These are phyloP conservation scores for Colletes latitarsis DNA, from an alignment of 1,140 invertebrate species.

Conservation along the genomic window DNA sequence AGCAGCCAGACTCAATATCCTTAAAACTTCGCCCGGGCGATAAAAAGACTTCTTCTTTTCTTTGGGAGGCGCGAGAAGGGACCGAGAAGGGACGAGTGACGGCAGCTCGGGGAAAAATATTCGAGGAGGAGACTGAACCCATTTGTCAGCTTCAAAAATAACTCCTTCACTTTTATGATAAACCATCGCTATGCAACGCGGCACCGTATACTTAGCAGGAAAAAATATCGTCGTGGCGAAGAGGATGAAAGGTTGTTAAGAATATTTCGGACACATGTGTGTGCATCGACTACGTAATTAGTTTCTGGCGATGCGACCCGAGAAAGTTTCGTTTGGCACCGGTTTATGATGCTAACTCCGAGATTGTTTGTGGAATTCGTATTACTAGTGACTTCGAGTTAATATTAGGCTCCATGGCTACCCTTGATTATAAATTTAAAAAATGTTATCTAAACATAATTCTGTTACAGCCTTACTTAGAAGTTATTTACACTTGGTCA, in stretches of 20 bases:
- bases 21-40: slow-evolving; percentile 29
- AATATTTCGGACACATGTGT: slow-evolving; percentile 31
- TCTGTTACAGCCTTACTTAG: no score
- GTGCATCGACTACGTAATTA: slow-evolving; percentile 1
- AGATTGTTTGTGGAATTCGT: no score
- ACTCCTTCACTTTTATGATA: slow-evolving; percentile 53
- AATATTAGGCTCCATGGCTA: no score
- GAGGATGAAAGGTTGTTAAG: slow-evolving; percentile 8
- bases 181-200: slow-evolving; percentile 41
- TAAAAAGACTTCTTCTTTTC: slow-evolving; percentile 43
- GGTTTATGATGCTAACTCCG: no score
- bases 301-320: background rate
- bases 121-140: slow-evolving; percentile 44
- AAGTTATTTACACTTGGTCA: no score
- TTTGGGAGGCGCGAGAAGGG: slow-evolving; percentile 9
- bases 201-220: slow-evolving; percentile 32
- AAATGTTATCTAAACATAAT: no score
- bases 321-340: background rate
- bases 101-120: slow-evolving; percentile 41
- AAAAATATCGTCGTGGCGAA: slow-evolving; percentile 43
- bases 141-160: slow-evolving; percentile 57
- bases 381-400: no score
- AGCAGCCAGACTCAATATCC: slow-evolving; percentile 30
- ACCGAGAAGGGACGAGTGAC: background rate
- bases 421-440: no score